These are phyloP conservation scores for Chitala chitala DNA, from an alignment of 2,113 vertebrate genomes.

Conservation along the genomic window DNA sequence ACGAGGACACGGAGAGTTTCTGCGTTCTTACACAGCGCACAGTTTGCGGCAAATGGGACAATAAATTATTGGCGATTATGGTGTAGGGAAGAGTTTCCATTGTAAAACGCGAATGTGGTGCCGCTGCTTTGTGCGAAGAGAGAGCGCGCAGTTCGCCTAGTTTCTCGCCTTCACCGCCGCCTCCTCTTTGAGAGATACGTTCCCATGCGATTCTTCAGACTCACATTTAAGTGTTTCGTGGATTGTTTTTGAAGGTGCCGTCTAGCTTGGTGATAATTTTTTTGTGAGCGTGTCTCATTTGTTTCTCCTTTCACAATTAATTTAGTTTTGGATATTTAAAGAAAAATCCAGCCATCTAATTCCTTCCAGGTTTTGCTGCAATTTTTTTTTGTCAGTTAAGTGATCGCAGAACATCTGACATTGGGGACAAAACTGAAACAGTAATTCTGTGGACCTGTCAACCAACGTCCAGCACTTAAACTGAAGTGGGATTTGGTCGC, in stretches of 20 bases:
- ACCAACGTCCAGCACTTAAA: constrained; percentile 2
- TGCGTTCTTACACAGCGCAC: not conserved
- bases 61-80: constrained; percentile 26
- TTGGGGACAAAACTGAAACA: constrained; percentile 5
- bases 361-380: constrained; percentile 23
- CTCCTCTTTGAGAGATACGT: constrained; percentile 52
- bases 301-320: constrained; percentile 19
- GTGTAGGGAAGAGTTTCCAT: constrained; percentile 24
- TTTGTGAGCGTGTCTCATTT: constrained; percentile 14
- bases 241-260: constrained; percentile 73
- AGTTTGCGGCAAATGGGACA: constrained; percentile 12
- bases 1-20: constrained; percentile 7
- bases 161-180: constrained; percentile 36
- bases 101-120: constrained; percentile 28
- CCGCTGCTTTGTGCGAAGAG: constrained; percentile 29
- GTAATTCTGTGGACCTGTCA: constrained; percentile 16
- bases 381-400: constrained; percentile 20
- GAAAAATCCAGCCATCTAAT: not conserved
- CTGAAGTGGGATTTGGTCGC: constrained; percentile 30
- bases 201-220: constrained; percentile 80
- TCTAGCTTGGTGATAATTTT: constrained; percentile 36
- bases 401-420: constrained; percentile 27
- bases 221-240: constrained; percentile 81
- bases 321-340: constrained; percentile 29
- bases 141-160: constrained; percentile 31